Base-by-base conservation (phyloP, 2,797 vertebrate species). In the Acipenser oxyrinchus region DNA sequence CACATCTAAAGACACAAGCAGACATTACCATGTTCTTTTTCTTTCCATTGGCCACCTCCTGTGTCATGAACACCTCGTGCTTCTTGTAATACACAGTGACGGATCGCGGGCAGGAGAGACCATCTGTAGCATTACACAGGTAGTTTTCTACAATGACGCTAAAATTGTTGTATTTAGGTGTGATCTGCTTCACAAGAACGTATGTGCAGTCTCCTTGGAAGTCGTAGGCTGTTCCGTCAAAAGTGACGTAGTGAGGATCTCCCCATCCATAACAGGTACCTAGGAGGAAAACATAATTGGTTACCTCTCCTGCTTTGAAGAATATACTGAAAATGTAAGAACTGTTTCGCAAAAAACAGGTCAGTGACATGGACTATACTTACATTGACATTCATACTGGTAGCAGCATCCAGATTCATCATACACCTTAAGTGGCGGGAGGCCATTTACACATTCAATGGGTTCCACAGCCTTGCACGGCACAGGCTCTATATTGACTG, bases 231-330 rank as follows among this genome's bases (percentile, higher is more conserved):
- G 75, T 70, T 48, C 93, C 95, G 66, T 97, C 95, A 70, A 97
- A 97, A 63, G 95, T 96, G 63, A 77, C 48, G 68, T 88, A 92
- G 78, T 93, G 87, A 0, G 84, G 84, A 68, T 83, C 84, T 12
- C 87, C 82, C 91, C 89, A 92, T 71, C 90, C 86, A 0, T 70
- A 86, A 77, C 95, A 97, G 61, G 89, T 83, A 75, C 95, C 95
- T 97, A 78, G 0, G 66, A 11, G 53, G 66, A 53, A 49, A 73
- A 4, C 70, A 23, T 6, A 53, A 7, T 3, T 2, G 0, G 51
- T 60, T 13, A 2, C 13, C 13, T 60, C 3, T 7, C 6, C 13
- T 7, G 9, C 59, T 13, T 60, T 60, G 12, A 12, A 55, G 12
- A 55, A 5, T 55, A 55, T 55, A 55, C 8, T 9, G 12, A 9